Evolutionary conservation across 2,797 vertebrate genomes (phyloP), one percentile per base, ranked within the genome.

Genomic region (Columba guinea): DNA sequence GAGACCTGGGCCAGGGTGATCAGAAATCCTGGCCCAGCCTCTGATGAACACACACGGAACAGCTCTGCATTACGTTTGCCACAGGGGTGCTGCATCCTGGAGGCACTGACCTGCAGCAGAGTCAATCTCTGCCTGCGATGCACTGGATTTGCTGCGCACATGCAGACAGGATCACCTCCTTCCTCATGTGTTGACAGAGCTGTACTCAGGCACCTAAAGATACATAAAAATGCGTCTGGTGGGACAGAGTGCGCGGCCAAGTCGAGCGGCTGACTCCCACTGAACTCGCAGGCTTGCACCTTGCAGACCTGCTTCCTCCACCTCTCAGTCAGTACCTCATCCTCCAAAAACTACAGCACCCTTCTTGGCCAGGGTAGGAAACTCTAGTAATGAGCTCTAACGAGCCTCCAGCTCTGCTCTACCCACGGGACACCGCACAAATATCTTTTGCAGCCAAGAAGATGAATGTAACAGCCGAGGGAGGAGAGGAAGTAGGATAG

Each of bases 361-460:
- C n/a, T 63, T 37, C 22, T 41, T 13, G 24, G 55, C 59, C 7
- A 14, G 68, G 58, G 8, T 13, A 11, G 32, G 32, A 34, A 70
- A n/a, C 41, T 23, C 59, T 3, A 24, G 7, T 52, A 32, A 9
- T 0, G 23, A 77, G 49, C n/a, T 63, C 30, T 46, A 53, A 56
- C 0, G 4, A 81, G 32, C 22, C 82, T 56, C 6, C 56, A 75
- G 67, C 89, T 41, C 59, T 7, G 8, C 48, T 44, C 39, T 22
- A 0, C 5, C 2, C 5, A 0, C 0, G 0, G 55, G 32, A 84
- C 26, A 0, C 20, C 0, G 9, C 1, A 0, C 51, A 32, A 37
- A 39, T 10, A 4, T 1, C 19, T 67, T 63, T 10, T 28, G 41
- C 52, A 37, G 92, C 77, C 49, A 3, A n/a, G 59, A 55, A 78